Evolutionary conservation across 2,888 invertebrate genomes (phyloP).

Genomic region (Melangyna quadrimaculata): DNA sequence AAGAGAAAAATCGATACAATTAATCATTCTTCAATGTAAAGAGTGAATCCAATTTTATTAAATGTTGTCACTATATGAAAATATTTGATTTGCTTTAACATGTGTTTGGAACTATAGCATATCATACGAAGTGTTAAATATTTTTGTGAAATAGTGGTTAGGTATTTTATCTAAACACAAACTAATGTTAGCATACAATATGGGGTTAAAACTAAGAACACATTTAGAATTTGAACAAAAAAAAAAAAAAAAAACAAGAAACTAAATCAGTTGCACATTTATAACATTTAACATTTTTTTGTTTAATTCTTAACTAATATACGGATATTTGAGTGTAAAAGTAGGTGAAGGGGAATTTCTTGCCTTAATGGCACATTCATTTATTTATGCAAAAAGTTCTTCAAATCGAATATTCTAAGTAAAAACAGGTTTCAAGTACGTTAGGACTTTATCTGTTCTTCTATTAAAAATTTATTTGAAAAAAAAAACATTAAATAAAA

Average conservation of each 20-base stretch:
- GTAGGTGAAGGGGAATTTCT: background rate
- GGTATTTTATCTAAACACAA: conserved; percentile 45
- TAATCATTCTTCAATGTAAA: background rate
- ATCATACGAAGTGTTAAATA: conserved; percentile 22
- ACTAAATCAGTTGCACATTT: conserved; percentile 48
- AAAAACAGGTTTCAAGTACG: background rate
- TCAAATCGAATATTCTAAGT: background rate
- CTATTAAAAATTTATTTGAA: too few species aligned
- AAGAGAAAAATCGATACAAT: background rate
- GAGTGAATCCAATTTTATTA: conserved; percentile 23
- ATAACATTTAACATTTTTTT: conserved; percentile 5
- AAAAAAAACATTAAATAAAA: too few species aligned
- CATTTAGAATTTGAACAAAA: conserved; percentile 35
- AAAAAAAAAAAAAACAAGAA: background rate
- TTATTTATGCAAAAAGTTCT: background rate
- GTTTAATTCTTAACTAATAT: background rate
- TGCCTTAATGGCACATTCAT: background rate
- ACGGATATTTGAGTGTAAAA: background rate
- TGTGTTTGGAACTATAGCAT: conserved; percentile 25
- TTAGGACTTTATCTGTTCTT: too few species aligned
- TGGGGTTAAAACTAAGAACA: conserved; percentile 25
- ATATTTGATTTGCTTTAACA: background rate
- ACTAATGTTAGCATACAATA: conserved; percentile 36
- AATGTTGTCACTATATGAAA: background rate
- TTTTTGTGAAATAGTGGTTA: conserved; percentile 29